phyloP scores from a whole-genome alignment of 1,140 invertebrate species.

The Zelostemma sp. region DNA sequence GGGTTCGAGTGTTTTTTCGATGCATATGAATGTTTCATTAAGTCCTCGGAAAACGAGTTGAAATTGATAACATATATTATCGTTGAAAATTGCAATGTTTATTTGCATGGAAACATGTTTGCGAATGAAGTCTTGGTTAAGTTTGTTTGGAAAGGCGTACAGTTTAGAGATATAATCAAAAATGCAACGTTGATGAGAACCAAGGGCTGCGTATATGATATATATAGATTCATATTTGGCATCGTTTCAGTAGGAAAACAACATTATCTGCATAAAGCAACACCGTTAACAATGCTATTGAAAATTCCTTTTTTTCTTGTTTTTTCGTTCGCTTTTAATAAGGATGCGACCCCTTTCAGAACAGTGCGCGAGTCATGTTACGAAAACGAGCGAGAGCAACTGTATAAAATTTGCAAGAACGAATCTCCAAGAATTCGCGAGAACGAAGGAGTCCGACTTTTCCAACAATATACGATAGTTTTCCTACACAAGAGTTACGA shows the following conservation, averaged over 20 bases:
- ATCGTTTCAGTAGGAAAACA: too few species aligned
- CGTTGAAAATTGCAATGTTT: too few species aligned
- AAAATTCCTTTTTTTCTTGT: neutral
- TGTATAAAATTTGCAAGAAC: constrained; percentile 21
- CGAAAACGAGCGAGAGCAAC: constrained; percentile 7
- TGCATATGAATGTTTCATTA: neutral
- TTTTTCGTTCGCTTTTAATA: neutral
- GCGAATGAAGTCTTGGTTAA: neutral
- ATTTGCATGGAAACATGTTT: neutral
- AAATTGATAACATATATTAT: neutral
- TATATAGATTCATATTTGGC: too few species aligned
- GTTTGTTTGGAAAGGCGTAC: too few species aligned
- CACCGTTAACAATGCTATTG: neutral
- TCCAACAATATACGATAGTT: constrained; percentile 16
- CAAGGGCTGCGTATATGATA: too few species aligned
- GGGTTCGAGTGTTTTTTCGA: neutral
- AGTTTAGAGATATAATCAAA: too few species aligned
- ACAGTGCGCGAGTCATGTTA: constrained; percentile 4
- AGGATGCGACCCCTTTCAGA: neutral
- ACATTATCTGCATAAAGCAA: too few species aligned
- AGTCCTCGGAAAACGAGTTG: neutral
- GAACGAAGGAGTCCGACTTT: constrained; percentile 15
- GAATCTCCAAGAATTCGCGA: constrained; percentile 15
- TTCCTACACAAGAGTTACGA: constrained; percentile 29
- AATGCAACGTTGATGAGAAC: too few species aligned